Conservation (phyloP, 2,797 vertebrate genomes). For the Busarellus nigricollis region DNA sequence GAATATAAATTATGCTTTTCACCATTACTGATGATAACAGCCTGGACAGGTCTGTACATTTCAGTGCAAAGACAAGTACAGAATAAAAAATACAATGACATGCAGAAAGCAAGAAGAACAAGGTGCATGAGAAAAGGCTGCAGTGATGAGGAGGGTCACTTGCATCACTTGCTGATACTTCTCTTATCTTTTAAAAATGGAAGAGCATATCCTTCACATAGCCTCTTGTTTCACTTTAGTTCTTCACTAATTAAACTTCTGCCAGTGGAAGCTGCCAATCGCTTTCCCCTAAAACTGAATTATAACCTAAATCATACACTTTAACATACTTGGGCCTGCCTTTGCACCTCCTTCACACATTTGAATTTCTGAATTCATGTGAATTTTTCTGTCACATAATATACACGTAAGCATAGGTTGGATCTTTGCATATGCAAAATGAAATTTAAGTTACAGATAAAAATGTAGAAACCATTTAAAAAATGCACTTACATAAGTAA, state of each 20-base stretch:
- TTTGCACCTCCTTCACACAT: background rate
- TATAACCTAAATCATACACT: background rate
- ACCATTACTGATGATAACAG: background rate
- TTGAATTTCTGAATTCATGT: background rate
- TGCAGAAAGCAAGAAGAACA: background rate
- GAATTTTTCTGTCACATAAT: background rate
- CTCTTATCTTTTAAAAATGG: background rate
- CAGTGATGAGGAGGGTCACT: background rate
- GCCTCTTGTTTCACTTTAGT: background rate
- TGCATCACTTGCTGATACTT: background rate
- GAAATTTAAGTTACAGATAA: background rate
- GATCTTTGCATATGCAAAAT: background rate
- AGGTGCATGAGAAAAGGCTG: background rate
- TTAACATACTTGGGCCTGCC: accelerated
- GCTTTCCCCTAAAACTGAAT: background rate
- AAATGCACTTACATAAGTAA: background rate
- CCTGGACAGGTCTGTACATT: background rate
- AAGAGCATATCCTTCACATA: background rate
- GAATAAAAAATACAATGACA: background rate
- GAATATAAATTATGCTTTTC: background rate
- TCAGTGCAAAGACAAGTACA: background rate
- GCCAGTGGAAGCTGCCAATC: background rate
- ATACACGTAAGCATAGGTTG: accelerated
- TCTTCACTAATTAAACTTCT: background rate
- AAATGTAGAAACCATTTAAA: background rate